Percentiles rank a stretch among this genome's conserved stretches.
Evolutionary conservation across 2,888 invertebrate species (phyloP).

Genomic region (Blastobasis lacticolella): DNA sequence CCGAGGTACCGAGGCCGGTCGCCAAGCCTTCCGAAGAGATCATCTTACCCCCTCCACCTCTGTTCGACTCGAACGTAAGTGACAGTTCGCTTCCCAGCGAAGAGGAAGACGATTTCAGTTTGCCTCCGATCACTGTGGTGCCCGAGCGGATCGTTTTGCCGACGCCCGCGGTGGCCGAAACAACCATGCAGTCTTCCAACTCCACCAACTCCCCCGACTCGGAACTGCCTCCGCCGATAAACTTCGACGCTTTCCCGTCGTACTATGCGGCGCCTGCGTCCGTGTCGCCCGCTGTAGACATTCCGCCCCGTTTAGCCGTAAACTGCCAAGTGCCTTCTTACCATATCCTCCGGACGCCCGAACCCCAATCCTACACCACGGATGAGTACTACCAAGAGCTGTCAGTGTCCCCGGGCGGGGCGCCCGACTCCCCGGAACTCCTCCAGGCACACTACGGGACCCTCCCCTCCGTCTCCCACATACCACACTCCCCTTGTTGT

Average conservation of each 20-base stretch:
- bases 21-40: slow-evolving; percentile 54
- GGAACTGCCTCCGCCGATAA: slow-evolving; percentile 62
- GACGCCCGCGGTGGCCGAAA: slow-evolving; percentile 54
- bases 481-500: slow-evolving; percentile 63
- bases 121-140: slow-evolving; percentile 53
- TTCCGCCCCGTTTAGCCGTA: slow-evolving; percentile 22
- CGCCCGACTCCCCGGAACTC: slow-evolving; percentile 52
- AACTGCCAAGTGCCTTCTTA: slow-evolving; percentile 51
- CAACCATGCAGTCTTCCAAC: slow-evolving; percentile 62
- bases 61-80: slow-evolving; percentile 63
- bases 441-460: slow-evolving; percentile 62
- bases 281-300: slow-evolving; percentile 7
- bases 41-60: slow-evolving; percentile 68
- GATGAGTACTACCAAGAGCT: slow-evolving; percentile 47
- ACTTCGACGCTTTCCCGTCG: slow-evolving; percentile 57
- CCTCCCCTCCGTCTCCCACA: slow-evolving; percentile 60
- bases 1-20: slow-evolving; percentile 43
- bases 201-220: slow-evolving; percentile 56
- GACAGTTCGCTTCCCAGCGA: slow-evolving; percentile 39
- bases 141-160: slow-evolving; percentile 58
- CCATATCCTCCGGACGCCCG: slow-evolving; percentile 48
- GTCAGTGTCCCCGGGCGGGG: slow-evolving; percentile 49
- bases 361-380: slow-evolving; percentile 31
- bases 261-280: slow-evolving; percentile 21
- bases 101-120: slow-evolving; percentile 32